Base-by-base conservation (phyloP, 2,888 invertebrate genomes). In the Andrena hattorfiana region DNA sequence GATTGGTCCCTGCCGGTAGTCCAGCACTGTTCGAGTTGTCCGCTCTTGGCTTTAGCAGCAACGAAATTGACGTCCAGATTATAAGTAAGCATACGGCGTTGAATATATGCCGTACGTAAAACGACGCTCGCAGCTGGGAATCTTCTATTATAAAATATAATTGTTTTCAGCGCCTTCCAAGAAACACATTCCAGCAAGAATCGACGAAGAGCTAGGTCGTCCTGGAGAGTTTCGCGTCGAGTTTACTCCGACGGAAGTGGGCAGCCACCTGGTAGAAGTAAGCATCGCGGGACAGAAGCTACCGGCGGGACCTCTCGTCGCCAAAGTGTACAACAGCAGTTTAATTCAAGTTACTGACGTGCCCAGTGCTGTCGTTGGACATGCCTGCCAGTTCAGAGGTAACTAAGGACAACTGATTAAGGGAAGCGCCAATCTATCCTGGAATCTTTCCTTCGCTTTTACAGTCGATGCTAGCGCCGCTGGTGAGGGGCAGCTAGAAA, bases 401-500 rank as follows among this genome's bases (percentile, higher is more conserved):
- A 95, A 16, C 16, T 23, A 49, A 23, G 10, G 2, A 10, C 0
- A 5, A 30, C 0, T 5, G 26, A 10, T 7, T 8, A 0, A 3
- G 2, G 2, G 10, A 2, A 0, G 1, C 7, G 0, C 0, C 0
- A 26, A 28, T 32, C 0, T 7, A 26, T n/a, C 6, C 7, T 62
- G 2, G 10, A 62, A 51, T 16, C 4, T 16, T 74, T 1, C 68
- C 10, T 70, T 28, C 62, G 62, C 69, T 88, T 48, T 95, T 95
- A 88, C 95, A 98, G 99, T 99, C 94, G 99, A 99, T 95, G 99
- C 99, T 67, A 98, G 98, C 93, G 98, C 98, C 92, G 99, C 99
- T 70, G 99, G 99, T 56, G 99, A 99, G 95, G 99, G 99, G 68
- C 99, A 99, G 95, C 95, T 99, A 92, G 99, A 99, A 96, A 99